A percentile compares a stretch with the other conserved stretches of the same genome.
These are phyloP conservation scores for Graphium colonna DNA, from an alignment of 2,888 invertebrate species.

Conservation along the genomic window DNA sequence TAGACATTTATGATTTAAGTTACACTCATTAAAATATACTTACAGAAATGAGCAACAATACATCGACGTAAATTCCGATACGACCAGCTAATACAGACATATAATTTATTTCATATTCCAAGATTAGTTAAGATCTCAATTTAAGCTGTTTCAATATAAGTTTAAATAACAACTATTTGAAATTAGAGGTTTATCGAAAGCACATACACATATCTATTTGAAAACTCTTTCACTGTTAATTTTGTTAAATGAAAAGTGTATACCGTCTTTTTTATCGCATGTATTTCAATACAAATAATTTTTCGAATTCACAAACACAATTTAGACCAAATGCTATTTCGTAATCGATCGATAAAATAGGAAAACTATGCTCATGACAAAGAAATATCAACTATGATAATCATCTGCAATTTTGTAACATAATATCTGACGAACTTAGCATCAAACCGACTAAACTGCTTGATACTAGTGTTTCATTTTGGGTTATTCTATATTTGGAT, in stretches of 20 bases:
- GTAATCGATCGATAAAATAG: slow-evolving; percentile 75
- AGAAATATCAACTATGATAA: slow-evolving; percentile 45
- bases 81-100: slow-evolving; percentile 35
- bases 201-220: slow-evolving; percentile 5
- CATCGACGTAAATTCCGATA: slow-evolving; percentile 61
- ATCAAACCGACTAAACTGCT: slow-evolving; percentile 25
- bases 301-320: slow-evolving; percentile 36
- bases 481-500: slow-evolving; percentile 45
- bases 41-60: slow-evolving; percentile 79
- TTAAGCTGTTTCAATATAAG: no score
- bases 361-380: slow-evolving; percentile 72
- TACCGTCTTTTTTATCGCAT: not conserved
- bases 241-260: slow-evolving; percentile 1
- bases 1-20: no score
- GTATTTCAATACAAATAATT: slow-evolving; percentile 7
- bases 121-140: slow-evolving; percentile 7
- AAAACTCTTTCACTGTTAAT: slow-evolving; percentile 2
- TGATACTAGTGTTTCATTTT: slow-evolving; percentile 33
- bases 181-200: not conserved
- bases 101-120: slow-evolving; percentile 47
- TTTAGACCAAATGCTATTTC: slow-evolving; percentile 61
- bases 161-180: no score
- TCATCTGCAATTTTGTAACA: slow-evolving; percentile 28
- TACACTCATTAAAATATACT: slow-evolving; percentile 42
- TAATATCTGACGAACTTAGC: slow-evolving; percentile 6